Evolutionary conservation across 2,113 vertebrate genomes (phyloP).

Genomic region (Heterochromis multidens): DNA sequence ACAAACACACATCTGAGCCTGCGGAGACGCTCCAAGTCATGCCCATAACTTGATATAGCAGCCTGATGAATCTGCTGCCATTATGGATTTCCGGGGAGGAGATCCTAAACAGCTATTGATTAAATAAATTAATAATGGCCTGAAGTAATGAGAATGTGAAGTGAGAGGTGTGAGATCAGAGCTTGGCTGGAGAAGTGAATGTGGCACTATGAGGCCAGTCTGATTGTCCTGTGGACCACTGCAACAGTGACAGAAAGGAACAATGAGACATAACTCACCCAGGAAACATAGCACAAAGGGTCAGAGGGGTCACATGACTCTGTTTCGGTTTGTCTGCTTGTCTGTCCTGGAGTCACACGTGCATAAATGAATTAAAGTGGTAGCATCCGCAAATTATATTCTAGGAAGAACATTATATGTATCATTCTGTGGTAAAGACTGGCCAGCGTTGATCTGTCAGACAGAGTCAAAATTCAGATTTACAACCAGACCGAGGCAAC

Average conservation of each 20-base stretch:
- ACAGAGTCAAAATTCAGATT: neutral
- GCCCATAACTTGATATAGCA: conserved; percentile 7
- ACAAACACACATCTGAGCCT: neutral
- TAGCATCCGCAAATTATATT: neutral
- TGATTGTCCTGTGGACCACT: conserved; percentile 4
- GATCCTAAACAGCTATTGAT: conserved; percentile 41
- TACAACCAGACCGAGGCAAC: neutral
- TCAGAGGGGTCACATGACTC: conserved; percentile 40
- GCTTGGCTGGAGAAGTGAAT: conserved; percentile 9
- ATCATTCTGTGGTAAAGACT: neutral
- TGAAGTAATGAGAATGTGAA: conserved; percentile 44
- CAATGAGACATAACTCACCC: conserved; percentile 40
- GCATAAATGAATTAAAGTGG: neutral
- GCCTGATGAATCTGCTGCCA: conserved; percentile 8
- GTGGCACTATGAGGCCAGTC: conserved; percentile 61
- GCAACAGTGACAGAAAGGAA: conserved; percentile 35
- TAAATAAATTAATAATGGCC: conserved; percentile 62
- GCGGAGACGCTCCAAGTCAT: neutral
- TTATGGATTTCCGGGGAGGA: neutral
- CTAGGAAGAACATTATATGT: neutral
- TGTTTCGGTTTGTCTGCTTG: neutral
- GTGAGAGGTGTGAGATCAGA: conserved; percentile 61
- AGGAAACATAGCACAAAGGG: conserved; percentile 14
- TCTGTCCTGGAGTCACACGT: neutral
- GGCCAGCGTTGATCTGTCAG: neutral